Evolutionary conservation across 2,888 invertebrate species (phyloP), one percentile per base, ranked within the genome.

Genomic region (Poecilus cupreus): DNA sequence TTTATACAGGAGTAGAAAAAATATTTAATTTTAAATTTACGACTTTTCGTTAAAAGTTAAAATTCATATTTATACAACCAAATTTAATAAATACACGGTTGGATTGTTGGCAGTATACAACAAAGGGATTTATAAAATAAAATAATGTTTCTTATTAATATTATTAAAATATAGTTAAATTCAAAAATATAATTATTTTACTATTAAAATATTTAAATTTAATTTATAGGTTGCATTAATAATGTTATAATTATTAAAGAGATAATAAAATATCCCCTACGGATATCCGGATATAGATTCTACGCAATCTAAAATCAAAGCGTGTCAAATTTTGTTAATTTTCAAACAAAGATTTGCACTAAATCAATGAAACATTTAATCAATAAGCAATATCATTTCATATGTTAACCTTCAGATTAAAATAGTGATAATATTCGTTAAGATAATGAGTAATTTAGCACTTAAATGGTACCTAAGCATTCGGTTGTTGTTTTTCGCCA

Each of bases 361-460:
- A 18, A 32, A 16, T 16, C 37, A n/a, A 60, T 60, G 32, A 60
- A 26, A 11, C 18, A 2, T 60, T 60, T 26, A 46, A 72, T 46
- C 72, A 72, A 46, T 46, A 46, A 70, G 20, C 24, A 46, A 72
- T 72, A 72, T 46, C n/a, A 72, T 37, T 37, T 68, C 22, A 46
- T 43, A 72, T 43, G 13, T 72, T 22, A 72, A 72, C 72, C 72
- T 72, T 72, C 72, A 72, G 72, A 72, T 72, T 72, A 72, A 39
- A 72, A 72, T 46, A 72, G 72, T 24, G 72, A 72, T 72, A 72
- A 72, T 46, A 72, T 46, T 72, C 22, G 32, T 72, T 72, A 46
- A 72, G 72, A 72, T 72, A 72, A 72, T 43, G 68, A 72, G 72
- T 43, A 72, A 72, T 72, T 72, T 72, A 46, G 43, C 20, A 46